Percentiles rank a stretch among this genome's conserved stretches.
Evolutionary conservation across 2,113 vertebrate genomes (phyloP).

Genomic region (Heterocephalus glaber): DNA sequence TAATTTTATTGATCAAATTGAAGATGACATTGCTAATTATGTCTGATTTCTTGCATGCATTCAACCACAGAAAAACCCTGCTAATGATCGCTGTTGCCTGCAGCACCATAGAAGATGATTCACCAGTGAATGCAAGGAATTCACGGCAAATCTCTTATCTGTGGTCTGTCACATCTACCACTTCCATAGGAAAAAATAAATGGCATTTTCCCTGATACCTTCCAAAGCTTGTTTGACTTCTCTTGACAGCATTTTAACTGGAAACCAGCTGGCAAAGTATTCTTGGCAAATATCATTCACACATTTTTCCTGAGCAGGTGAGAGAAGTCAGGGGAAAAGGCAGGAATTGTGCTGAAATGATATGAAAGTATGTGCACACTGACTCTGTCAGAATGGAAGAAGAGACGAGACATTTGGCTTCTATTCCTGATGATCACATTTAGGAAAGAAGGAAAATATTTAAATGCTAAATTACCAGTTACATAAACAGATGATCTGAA

Average conservation of each 20-base stretch:
- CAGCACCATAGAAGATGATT: background rate
- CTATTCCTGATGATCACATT: background rate
- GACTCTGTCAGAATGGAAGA: background rate
- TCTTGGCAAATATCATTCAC: background rate
- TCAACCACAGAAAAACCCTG: background rate
- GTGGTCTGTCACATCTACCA: background rate
- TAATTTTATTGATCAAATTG: background rate
- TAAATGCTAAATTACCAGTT: background rate
- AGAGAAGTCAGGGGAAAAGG: background rate
- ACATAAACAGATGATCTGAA: background rate
- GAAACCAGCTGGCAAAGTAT: background rate
- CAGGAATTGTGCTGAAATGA: background rate
- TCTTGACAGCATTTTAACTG: background rate
- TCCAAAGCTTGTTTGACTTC: background rate
- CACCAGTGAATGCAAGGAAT: background rate
- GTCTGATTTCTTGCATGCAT: background rate
- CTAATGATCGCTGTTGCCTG: background rate
- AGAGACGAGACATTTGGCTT: background rate
- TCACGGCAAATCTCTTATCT: rapidly evolving
- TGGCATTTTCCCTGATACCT: background rate
- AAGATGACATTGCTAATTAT: background rate
- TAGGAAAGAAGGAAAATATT: background rate
- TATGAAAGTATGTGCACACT: background rate
- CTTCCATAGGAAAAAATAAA: background rate
- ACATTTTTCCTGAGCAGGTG: background rate